These are phyloP conservation scores for Pimephales promelas DNA, from an alignment of 2,113 vertebrate genomes.

Conservation along the genomic window DNA sequence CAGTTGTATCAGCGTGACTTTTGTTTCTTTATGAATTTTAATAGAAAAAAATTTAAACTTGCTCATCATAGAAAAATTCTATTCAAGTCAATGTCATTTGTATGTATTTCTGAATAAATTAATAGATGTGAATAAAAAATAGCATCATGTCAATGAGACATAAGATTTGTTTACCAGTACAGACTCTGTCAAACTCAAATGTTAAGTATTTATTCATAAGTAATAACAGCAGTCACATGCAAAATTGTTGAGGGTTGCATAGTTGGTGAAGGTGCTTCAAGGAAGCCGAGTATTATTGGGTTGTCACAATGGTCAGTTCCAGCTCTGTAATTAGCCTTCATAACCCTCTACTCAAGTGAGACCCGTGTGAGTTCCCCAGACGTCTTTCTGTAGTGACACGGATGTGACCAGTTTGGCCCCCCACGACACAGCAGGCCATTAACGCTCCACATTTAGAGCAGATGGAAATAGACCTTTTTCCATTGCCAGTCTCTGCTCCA, in stretches of 20 bases:
- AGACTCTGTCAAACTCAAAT: background rate
- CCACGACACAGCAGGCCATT: conserved; percentile 70
- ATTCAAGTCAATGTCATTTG: background rate
- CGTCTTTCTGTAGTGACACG: conserved; percentile 43
- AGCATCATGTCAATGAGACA: background rate
- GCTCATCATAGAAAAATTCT: background rate
- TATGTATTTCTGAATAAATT: background rate
- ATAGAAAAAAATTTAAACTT: background rate
- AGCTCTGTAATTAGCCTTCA: conserved; percentile 21
- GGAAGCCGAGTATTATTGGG: background rate
- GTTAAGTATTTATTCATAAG: background rate
- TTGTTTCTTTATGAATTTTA: background rate
- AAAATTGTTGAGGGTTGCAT: background rate
- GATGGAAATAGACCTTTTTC: conserved; percentile 82
- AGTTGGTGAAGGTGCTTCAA: background rate
- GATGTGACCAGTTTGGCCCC: conserved; percentile 65
- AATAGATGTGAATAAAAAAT: background rate
- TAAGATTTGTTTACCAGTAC: background rate
- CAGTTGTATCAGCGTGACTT: too few species aligned
- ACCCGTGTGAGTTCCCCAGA: conserved; percentile 62
- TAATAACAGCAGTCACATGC: background rate
- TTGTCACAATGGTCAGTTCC: conserved; percentile 29
- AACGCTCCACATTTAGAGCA: conserved; percentile 77
- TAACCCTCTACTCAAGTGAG: conserved; percentile 58
- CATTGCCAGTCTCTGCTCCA: conserved; percentile 69